Evolutionary conservation across 2,113 vertebrate species (phyloP), one percentile per base, ranked within the genome.

Genomic region (Manacus vitellinus): DNA sequence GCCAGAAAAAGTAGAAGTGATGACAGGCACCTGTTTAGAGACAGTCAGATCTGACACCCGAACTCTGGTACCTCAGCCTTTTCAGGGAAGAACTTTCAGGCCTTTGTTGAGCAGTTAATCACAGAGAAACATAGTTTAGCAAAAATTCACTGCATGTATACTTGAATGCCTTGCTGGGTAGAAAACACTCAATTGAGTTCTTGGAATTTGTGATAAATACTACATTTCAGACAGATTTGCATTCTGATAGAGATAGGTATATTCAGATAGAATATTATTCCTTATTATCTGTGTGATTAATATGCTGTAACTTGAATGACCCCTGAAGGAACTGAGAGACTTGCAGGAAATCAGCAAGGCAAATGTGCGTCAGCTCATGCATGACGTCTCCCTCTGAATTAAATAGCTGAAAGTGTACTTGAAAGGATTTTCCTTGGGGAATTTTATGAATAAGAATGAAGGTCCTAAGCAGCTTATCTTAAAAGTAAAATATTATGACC

Each of bases 281-380:
- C 43, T 70, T 85, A 28, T 86, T 88, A 15, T 67, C 14, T 92
- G 12, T 49, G 20, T 68, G 47, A 84, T 84, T 77, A 91, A 72
- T 81, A 83, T 10, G 9, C 44, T 84, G 41, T 61, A 76, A 65
- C 20, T 43, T n/a, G 39, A 94, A 92, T 11, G 46, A 88, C 63
- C 28, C 65, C 44, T 74, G 67, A 95, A 97, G 82, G 55, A 93
- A 71, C 63, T 18, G 16, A 77, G 22, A 80, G 20, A 68, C 68
- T 92, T 93, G 39, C 67, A 93, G 90, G 92, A 96, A 97, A 88
- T 72, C 35, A 71, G 82, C 14, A 77, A 81, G 82, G 92, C 94
- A 97, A 96, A 93, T 46, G 23, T 61, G 82, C 74, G 85, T 96
- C 90, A 95, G 46, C 68, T 61, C 62, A 96, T 95, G 95, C 79